These are phyloP conservation scores for Sebastes minor DNA, from an alignment of 2,797 vertebrate genomes.

Conservation along the genomic window DNA sequence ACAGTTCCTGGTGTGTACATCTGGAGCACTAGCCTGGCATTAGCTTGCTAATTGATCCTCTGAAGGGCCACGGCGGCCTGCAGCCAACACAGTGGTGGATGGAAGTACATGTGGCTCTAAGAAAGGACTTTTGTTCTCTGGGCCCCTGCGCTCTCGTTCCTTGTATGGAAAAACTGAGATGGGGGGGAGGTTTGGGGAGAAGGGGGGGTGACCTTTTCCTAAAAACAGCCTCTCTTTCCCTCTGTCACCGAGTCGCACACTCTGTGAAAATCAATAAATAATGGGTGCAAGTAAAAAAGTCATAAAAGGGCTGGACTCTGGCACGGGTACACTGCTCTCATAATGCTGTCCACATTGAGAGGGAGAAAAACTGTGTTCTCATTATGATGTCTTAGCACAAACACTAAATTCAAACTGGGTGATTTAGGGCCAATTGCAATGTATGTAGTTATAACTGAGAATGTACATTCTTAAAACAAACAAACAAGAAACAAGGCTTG, in stretches of 20 bases:
- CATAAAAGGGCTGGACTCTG: constrained; percentile 27
- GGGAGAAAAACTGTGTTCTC: background rate
- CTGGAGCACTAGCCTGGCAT: constrained; percentile 54
- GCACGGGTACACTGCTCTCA: background rate
- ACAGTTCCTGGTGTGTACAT: constrained; percentile 65
- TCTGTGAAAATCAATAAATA: constrained; percentile 57
- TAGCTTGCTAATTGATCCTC: constrained; percentile 74
- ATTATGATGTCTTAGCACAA: background rate
- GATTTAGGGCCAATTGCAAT: background rate
- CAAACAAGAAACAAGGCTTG: background rate
- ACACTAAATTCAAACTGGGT: background rate
- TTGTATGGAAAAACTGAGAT: constrained; percentile 76
- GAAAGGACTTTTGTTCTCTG: constrained; percentile 82
- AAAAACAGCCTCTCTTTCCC: constrained; percentile 55
- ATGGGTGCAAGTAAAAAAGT: constrained; percentile 42
- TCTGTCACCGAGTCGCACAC: constrained; percentile 33
- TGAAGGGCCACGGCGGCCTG: constrained; percentile 55
- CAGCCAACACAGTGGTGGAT: constrained; percentile 53
- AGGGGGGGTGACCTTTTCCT: constrained; percentile 49
- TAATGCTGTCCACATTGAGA: background rate
- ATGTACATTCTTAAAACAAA: background rate
- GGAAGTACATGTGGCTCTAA: constrained; percentile 64
- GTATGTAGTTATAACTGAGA: background rate
- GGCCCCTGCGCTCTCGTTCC: constrained; percentile 58
- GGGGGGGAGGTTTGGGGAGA: constrained; percentile 14